Percentiles rank a stretch among this genome's conserved stretches.
phyloP scores from a whole-genome alignment of 2,888 invertebrate species.

The Trichopria drosophilae region DNA sequence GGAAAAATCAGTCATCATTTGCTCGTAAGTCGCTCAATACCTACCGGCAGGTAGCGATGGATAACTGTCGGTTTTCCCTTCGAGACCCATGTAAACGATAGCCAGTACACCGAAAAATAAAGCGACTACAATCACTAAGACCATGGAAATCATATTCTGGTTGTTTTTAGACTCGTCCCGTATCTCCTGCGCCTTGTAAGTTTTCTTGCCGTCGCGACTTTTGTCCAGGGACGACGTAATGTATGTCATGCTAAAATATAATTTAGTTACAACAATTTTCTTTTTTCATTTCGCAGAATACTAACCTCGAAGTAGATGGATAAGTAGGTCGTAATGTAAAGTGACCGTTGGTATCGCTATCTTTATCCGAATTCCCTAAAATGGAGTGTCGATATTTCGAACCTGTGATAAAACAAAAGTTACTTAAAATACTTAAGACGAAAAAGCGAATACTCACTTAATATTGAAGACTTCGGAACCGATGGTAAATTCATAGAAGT shows the following conservation, averaged over 20 bases:
- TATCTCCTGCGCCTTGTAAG: slow-evolving; percentile 41
- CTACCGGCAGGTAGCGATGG: slow-evolving; percentile 54
- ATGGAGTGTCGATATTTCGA: slow-evolving; percentile 39
- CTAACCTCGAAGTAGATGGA: slow-evolving; percentile 47
- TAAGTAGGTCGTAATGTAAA: slow-evolving; percentile 49
- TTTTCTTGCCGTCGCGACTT: slow-evolving; percentile 46
- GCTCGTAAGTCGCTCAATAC: slow-evolving; percentile 42
- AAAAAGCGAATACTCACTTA: slow-evolving; percentile 29
- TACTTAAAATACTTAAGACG: slow-evolving; percentile 4
- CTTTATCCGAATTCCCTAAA: slow-evolving; percentile 41
- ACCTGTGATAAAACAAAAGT: slow-evolving; percentile 33
- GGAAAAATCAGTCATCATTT: no score
- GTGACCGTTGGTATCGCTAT: slow-evolving; percentile 54
- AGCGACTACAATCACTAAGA: slow-evolving; percentile 53
- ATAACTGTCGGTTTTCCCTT: slow-evolving; percentile 52
- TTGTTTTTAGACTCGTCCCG: no score
- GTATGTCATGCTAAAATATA: slow-evolving; percentile 41
- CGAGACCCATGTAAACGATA: slow-evolving; percentile 57
- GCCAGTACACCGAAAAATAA: slow-evolving; percentile 57
- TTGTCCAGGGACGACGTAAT: slow-evolving; percentile 45
- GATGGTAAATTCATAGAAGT: slow-evolving; percentile 44
- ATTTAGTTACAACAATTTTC: slow-evolving; percentile 4
- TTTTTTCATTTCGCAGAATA: slow-evolving; percentile 4
- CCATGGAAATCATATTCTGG: slow-evolving; percentile 56
- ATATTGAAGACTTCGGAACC: no score